phyloP scores from a whole-genome alignment of 2,888 invertebrate genomes.

The Isoperla grammatica region DNA sequence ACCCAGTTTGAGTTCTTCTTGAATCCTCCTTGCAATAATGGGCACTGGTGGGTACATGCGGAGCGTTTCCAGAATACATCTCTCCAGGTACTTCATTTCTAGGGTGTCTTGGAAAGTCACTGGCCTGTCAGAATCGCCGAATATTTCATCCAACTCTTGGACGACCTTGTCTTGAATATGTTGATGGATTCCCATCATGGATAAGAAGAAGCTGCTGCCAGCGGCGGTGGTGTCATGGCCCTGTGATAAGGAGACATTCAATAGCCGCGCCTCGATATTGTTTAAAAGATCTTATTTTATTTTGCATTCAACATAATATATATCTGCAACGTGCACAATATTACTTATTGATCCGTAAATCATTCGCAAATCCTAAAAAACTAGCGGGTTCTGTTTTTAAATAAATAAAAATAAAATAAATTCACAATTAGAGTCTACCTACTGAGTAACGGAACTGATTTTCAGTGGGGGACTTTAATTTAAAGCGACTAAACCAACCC shows the following conservation, averaged over 20 bases:
- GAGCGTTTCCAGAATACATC: constrained; percentile 70
- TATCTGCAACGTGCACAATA: too few species aligned
- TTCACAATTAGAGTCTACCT: too few species aligned
- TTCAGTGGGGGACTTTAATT: too few species aligned
- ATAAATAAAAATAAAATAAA: background rate
- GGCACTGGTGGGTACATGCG: constrained; percentile 78
- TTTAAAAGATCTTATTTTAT: constrained; percentile 2
- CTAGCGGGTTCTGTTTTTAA: background rate
- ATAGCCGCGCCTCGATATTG: background rate
- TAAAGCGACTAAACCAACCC: too few species aligned
- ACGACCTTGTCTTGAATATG: constrained; percentile 58
- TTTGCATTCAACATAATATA: too few species aligned
- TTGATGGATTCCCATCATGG: constrained; percentile 73
- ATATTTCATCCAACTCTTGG: constrained; percentile 67
- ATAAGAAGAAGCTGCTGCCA: constrained; percentile 80
- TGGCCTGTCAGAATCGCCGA: constrained; percentile 70
- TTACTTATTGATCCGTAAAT: constrained; percentile 15
- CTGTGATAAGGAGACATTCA: constrained; percentile 38
- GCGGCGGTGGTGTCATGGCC: constrained; percentile 82
- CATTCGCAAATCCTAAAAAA: constrained; percentile 3
- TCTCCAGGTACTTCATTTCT: constrained; percentile 75
- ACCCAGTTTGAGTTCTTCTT: constrained; percentile 64
- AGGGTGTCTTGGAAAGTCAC: constrained; percentile 71
- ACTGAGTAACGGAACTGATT: too few species aligned
- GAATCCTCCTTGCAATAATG: constrained; percentile 65